phyloP scores from a whole-genome alignment of 2,797 vertebrate genomes.

The Scarus forsteni region DNA sequence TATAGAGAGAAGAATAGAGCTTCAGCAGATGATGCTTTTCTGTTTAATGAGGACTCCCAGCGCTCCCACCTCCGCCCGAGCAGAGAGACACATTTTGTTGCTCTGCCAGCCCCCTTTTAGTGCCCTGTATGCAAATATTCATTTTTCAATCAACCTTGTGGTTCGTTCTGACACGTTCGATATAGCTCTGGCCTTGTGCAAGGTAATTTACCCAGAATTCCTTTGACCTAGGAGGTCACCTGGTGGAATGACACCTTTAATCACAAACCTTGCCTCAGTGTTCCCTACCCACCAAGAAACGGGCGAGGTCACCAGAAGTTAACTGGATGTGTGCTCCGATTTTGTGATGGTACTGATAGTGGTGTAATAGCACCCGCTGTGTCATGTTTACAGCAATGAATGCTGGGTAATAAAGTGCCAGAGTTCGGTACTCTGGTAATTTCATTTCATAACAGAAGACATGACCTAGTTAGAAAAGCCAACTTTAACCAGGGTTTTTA shows the following conservation, averaged over 20 bases:
- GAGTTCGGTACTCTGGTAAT: slow-evolving; percentile 12
- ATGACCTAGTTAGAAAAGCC: neutral
- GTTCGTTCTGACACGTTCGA: slow-evolving; percentile 61
- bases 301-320: slow-evolving; percentile 44
- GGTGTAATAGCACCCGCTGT: slow-evolving; percentile 10
- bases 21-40: slow-evolving; percentile 48
- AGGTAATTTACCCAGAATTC: slow-evolving; percentile 73
- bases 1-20: slow-evolving; percentile 22
- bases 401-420: slow-evolving; percentile 20
- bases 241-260: slow-evolving; percentile 74
- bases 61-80: slow-evolving; percentile 24
- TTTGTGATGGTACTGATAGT: slow-evolving; percentile 9
- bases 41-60: slow-evolving; percentile 48
- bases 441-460: slow-evolving; percentile 23
- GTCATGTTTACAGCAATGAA: slow-evolving; percentile 1
- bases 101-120: slow-evolving; percentile 42
- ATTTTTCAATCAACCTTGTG: slow-evolving; percentile 77
- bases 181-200: slow-evolving; percentile 51
- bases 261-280: slow-evolving; percentile 60
- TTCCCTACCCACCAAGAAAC: slow-evolving; percentile 31
- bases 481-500: neutral
- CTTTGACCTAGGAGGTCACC: slow-evolving; percentile 69
- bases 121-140: slow-evolving; percentile 70
- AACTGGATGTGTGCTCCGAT: slow-evolving; percentile 26
- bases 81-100: slow-evolving; percentile 25